Base-by-base conservation (phyloP, 2,113 vertebrate genomes). In the Spea bombifrons region DNA sequence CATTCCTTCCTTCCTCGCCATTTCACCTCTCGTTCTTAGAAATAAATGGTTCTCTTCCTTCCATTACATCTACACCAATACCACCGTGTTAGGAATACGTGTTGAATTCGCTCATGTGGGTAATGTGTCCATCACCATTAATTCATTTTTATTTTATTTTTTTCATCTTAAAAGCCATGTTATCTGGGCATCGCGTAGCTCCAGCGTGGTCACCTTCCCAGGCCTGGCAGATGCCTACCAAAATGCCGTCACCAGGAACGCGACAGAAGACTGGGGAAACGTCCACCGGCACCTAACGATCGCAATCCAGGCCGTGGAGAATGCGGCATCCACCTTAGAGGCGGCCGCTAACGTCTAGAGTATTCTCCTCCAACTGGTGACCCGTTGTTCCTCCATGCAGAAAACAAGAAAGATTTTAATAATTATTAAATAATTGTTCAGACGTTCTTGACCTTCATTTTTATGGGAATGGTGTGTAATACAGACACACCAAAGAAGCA, bases 261-360 rank as follows among this genome's bases (percentile, higher is more conserved):
- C 83, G 13, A 1, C 73, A 45, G 65, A 71, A 0, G 85, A 89
- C 83, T 94, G 94, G 94, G 73, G 74, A 3, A 81, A 88, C 61
- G 93, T 91, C 30, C 89, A 86, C 46, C 89, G 87, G 72, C 95
- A 96, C 80, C 84, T 96, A 80, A 95, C 94, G 47, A 91, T 95
- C 5, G 75, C 92, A 72, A 87, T 88, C 61, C 90, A 88, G 78
- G 94, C 93, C 48, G 88, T 96, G 46, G 90, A 91, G 4, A 92
- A 92, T 0, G 94, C 95, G 0, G 92, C 94, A 0, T 85, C 88
- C 79, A 93, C 88, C 3, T 85, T 97, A 81, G 73, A 52, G 10
- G 87, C 91, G 0, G 91, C 91, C 75, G 88, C 77, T n/a, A 30
- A 73, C 2, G 7, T 80, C 15, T 78, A 70, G 47, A 8, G 9